Evolutionary conservation across 2,113 vertebrate genomes (phyloP), one percentile per base, ranked within the genome.

Genomic region (Heloderma charlesbogerti): DNA sequence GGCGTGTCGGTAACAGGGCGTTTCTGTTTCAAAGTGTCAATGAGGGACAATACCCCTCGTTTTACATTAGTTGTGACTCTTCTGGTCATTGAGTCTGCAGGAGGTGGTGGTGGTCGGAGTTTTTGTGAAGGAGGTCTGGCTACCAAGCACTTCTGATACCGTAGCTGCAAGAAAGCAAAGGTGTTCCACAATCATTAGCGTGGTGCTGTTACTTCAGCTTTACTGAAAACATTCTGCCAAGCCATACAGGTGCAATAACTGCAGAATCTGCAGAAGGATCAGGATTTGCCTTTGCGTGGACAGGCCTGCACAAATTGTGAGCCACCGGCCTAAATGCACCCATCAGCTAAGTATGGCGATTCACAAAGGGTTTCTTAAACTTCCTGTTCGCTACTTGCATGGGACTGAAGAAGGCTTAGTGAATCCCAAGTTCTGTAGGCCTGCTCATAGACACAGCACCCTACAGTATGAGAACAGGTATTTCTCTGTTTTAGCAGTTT

Each of bases 21-120:
- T 96, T 99, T 99, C 98, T 99, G 97, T 98, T 99, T 99, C 98
- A 99, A 98, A 99, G 99, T 99, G 98, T 99, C 99, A 98, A 99
- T 99, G 96, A 99, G 98, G 88, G 99, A 99, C 94, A 98, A 96
- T 92, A 99, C 99, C 40, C 99, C 98, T 2, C 98, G 98, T 94
- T 99, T 99, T 45, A 99, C 98, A 0, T 99, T 99, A 87, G 98
- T 99, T 37, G 98, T 99, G 94, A 99, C 99, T 89, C 99, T 98
- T 31, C 99, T 97, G 31, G 98, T 99, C 97, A 99, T 96, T 0
- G 99, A 99, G 97, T 99, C 99, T 20, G 98, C 95, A 6, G 98
- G 98, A 34, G 97, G 98, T 0, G 98, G 97, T 22, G 99, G 97
- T 0, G 98, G 98, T 1, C 98, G 97, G 0, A 97, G 97, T 16